Evolutionary conservation across 2,888 invertebrate species (phyloP).

Genomic region (Timandra comae): DNA sequence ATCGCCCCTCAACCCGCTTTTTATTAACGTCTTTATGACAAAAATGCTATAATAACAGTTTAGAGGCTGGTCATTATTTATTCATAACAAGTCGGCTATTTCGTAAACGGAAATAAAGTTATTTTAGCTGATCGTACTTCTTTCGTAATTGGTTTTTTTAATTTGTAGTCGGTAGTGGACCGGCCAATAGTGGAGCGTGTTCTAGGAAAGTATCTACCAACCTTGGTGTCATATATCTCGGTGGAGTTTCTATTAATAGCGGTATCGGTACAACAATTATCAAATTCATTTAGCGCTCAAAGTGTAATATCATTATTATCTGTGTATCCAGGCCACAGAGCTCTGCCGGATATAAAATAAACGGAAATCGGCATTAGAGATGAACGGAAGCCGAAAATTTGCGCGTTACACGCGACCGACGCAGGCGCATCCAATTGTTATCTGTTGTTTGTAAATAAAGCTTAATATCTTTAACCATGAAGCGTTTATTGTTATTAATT

Average conservation of each 20-base stretch:
- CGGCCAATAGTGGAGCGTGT: too few relatives aligned
- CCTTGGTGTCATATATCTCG: too few relatives aligned
- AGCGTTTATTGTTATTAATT: too few relatives aligned
- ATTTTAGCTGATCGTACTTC: slow-evolving; percentile 5
- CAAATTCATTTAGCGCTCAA: too few relatives aligned
- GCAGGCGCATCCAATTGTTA: slow-evolving; percentile 16
- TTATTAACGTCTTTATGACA: slow-evolving; percentile 35
- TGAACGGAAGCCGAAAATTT: slow-evolving; percentile 57
- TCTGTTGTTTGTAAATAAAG: slow-evolving; percentile 9
- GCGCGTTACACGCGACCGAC: slow-evolving; percentile 42
- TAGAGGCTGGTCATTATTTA: slow-evolving; percentile 10
- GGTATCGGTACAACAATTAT: too few relatives aligned
- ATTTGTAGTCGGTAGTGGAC: slow-evolving; percentile 3
- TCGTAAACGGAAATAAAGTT: slow-evolving; percentile 20
- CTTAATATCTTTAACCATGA: too few relatives aligned
- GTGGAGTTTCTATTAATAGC: too few relatives aligned
- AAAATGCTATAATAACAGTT: slow-evolving; percentile 16
- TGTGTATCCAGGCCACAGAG: slow-evolving; percentile 28
- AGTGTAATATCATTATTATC: background rate
- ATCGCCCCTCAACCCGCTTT: slow-evolving; percentile 57
- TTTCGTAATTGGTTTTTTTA: slow-evolving; percentile 1
- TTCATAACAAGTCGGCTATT: slow-evolving; percentile 14
- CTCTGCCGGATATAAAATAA: slow-evolving; percentile 32
- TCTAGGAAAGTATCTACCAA: too few relatives aligned
- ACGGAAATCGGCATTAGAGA: slow-evolving; percentile 48